These are phyloP conservation scores for Hermodice carunculata DNA, from an alignment of 2,888 invertebrate genomes.

Conservation along the genomic window DNA sequence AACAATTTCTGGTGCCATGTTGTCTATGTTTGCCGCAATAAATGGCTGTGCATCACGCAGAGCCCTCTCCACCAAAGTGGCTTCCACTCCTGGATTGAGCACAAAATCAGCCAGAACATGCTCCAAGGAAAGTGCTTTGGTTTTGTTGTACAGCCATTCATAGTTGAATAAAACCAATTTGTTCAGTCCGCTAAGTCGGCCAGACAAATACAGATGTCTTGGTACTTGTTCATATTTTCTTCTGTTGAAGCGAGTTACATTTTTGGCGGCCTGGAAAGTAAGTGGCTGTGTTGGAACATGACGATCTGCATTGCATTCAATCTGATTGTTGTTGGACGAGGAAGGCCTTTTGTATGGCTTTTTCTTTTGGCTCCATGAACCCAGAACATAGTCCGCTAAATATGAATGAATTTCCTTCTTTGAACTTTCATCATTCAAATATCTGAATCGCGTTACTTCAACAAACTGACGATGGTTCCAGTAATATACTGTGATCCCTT, in stretches of 20 bases:
- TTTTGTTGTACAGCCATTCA: conserved; percentile 67
- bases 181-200: conserved; percentile 63
- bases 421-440: conserved; percentile 44
- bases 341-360: conserved; percentile 6
- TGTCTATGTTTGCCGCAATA: conserved; percentile 58
- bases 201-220: conserved; percentile 59
- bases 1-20: conserved; percentile 63
- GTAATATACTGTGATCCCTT: conserved; percentile 56
- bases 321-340: conserved; percentile 3
- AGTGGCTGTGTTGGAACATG: conserved; percentile 57
- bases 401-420: conserved; percentile 53
- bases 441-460: conserved; percentile 47
- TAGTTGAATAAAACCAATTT: conserved; percentile 63
- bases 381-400: conserved; percentile 67
- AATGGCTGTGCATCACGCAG: conserved; percentile 55
- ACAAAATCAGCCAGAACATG: conserved; percentile 63
- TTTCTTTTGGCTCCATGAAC: conserved; percentile 26
- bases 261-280: conserved; percentile 44
- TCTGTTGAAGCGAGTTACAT: conserved; percentile 55
- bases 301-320: conserved; percentile 37
- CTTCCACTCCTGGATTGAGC: conserved; percentile 60
- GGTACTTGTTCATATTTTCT: conserved; percentile 67
- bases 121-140: conserved; percentile 62
- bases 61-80: conserved; percentile 59
- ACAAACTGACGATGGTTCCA: conserved; percentile 56